Evolutionary conservation across 2,888 invertebrate species (phyloP).

Genomic region (Merodon equestris): DNA sequence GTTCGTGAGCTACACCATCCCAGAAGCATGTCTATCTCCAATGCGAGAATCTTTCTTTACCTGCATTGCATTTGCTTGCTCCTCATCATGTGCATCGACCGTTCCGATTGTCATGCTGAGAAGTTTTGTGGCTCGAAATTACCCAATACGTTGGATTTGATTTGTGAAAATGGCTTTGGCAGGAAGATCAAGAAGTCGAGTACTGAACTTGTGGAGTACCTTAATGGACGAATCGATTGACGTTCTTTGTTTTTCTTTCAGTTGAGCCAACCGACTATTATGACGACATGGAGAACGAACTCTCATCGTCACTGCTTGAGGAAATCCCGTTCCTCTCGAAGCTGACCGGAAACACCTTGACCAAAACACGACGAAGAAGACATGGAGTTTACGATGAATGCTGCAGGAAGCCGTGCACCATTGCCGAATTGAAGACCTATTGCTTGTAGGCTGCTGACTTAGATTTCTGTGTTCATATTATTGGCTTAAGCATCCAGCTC

Average conservation of each 20-base stretch:
- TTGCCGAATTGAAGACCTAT: conserved; percentile 71
- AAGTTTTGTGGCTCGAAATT: conserved; percentile 70
- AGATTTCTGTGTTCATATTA: too few relatives aligned
- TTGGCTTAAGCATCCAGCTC: too few relatives aligned
- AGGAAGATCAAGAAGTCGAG: conserved; percentile 70
- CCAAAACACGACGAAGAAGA: conserved; percentile 72
- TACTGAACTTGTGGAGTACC: conserved; percentile 27
- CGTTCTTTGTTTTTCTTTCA: too few relatives aligned
- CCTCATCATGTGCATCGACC: neutral
- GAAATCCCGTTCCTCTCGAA: conserved; percentile 29
- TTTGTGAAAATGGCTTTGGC: conserved; percentile 72
- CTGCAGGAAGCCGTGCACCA: conserved; percentile 71
- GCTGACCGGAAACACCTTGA: conserved; percentile 64
- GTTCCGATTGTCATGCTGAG: neutral
- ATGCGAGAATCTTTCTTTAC: too few relatives aligned
- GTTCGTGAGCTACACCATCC: neutral
- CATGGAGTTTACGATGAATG: conserved; percentile 73
- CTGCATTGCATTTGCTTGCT: too few relatives aligned
- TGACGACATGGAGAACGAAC: neutral
- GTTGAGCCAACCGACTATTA: too few relatives aligned
- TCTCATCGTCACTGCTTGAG: conserved; percentile 19
- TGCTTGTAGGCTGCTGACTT: conserved; percentile 61
- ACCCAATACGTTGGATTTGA: conserved; percentile 63
- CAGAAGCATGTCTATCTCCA: too few relatives aligned
- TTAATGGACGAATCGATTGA: neutral